phyloP scores from a whole-genome alignment of 2,797 vertebrate genomes.

The Aotus griseimembra region DNA sequence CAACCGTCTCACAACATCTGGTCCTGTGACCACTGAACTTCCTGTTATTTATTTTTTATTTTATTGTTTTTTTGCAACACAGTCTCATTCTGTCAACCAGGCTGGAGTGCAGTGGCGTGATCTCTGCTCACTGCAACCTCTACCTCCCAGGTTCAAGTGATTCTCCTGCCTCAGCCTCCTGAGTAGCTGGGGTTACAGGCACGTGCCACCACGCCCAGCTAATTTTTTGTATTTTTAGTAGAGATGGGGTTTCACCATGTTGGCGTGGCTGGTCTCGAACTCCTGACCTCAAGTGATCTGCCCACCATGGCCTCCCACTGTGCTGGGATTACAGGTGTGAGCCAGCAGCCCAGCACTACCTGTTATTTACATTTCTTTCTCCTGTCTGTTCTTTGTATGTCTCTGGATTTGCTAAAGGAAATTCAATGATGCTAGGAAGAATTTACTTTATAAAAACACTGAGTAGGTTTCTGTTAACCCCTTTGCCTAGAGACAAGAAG shows the following conservation, averaged over 20 bases:
- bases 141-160: neutral
- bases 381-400: neutral
- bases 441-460: conserved; percentile 41
- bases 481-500: neutral
- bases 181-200: neutral
- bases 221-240: neutral
- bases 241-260: neutral
- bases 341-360: too few relatives aligned
- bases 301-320: neutral
- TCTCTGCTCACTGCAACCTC: neutral
- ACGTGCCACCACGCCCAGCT: neutral
- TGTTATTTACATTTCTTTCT: neutral
- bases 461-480: neutral
- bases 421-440: neutral
- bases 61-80: neutral
- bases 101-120: neutral
- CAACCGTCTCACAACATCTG: conserved; percentile 14
- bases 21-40: neutral
- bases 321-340: neutral
- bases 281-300: neutral
- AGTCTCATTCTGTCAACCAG: neutral
- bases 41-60: neutral
- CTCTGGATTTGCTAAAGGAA: conserved; percentile 36
- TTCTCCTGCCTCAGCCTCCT: neutral
- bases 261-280: neutral